Percentiles rank a stretch among this genome's conserved stretches.
phyloP scores from a whole-genome alignment of 64 coral and sea anemone genomes.

The Stylophora pistillata region DNA sequence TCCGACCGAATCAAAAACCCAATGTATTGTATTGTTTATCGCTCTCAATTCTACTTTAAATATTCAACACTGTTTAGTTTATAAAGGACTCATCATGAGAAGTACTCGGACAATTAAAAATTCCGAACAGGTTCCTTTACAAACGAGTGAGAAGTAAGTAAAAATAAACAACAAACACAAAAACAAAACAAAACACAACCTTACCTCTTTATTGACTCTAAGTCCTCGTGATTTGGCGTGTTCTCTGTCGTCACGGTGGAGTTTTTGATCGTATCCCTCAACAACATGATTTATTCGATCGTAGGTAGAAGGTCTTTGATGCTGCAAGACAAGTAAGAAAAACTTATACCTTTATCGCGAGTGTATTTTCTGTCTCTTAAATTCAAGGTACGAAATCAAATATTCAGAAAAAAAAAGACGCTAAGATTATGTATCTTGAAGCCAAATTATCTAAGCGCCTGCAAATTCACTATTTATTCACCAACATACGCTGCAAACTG shows the following conservation, averaged over 20 bases:
- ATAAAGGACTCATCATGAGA: background rate
- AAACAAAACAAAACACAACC: conserved; percentile 5
- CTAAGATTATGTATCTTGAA: too few species aligned
- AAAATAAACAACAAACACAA: background rate
- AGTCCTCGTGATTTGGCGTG: conserved; percentile 87
- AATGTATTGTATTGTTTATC: too few species aligned
- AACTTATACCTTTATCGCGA: too few species aligned
- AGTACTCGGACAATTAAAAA: too few species aligned
- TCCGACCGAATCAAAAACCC: background rate
- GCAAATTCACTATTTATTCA: too few species aligned
- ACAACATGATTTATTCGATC: conserved; percentile 86
- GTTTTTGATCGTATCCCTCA: conserved; percentile 79
- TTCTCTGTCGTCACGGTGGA: conserved; percentile 88
- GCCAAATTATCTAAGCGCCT: too few species aligned
- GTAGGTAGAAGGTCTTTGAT: conserved; percentile 68
- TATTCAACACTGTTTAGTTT: background rate
- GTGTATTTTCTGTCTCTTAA: too few species aligned
- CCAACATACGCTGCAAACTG: too few species aligned
- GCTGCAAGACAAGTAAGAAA: conserved; percentile 26
- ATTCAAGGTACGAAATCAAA: too few species aligned
- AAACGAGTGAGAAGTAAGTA: background rate
- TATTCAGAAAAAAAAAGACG: too few species aligned
- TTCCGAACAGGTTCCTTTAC: background rate
- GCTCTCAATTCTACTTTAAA: background rate
- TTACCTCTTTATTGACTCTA: conserved; percentile 78